Evolutionary conservation across 2,113 vertebrate species (phyloP).

Genomic region (Siphamia tubifer): DNA sequence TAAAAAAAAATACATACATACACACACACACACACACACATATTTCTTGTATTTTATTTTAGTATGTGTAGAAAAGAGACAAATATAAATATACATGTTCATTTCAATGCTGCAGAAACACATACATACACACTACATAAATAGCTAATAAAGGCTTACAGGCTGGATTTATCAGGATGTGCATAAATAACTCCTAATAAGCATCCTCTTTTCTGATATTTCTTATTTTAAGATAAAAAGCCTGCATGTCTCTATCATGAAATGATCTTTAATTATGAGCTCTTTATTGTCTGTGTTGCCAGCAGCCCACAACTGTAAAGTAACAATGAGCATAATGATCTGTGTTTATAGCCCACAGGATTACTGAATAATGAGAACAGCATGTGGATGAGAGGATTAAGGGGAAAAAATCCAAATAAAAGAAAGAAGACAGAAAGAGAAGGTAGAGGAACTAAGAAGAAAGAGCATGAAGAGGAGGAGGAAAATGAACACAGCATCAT

Average conservation of each 20-base stretch:
- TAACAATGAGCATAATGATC: conserved; percentile 39
- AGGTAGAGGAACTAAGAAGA: neutral
- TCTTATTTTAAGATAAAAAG: neutral
- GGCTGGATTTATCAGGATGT: neutral
- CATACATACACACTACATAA: neutral
- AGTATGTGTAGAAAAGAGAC: no score
- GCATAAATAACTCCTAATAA: neutral
- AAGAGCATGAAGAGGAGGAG: neutral
- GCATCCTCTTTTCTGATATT: neutral
- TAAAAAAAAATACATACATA: no score
- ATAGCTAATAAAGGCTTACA: neutral
- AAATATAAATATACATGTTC: no score
- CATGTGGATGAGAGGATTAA: neutral
- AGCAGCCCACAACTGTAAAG: neutral
- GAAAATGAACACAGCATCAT: conserved; percentile 25
- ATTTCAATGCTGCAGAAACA: no score
- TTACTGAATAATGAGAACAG: conserved; percentile 2
- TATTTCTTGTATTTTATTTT: no score
- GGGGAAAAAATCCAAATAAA: neutral
- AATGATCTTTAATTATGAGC: conserved; percentile 48
- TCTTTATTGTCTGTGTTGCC: conserved; percentile 14
- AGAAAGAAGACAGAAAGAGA: neutral
- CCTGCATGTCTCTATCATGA: conserved; percentile 5
- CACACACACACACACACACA: no score
- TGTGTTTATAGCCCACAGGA: conserved; percentile 28